Conservation (phyloP, 2,888 invertebrate species). For the Eucera pruinosa region DNA sequence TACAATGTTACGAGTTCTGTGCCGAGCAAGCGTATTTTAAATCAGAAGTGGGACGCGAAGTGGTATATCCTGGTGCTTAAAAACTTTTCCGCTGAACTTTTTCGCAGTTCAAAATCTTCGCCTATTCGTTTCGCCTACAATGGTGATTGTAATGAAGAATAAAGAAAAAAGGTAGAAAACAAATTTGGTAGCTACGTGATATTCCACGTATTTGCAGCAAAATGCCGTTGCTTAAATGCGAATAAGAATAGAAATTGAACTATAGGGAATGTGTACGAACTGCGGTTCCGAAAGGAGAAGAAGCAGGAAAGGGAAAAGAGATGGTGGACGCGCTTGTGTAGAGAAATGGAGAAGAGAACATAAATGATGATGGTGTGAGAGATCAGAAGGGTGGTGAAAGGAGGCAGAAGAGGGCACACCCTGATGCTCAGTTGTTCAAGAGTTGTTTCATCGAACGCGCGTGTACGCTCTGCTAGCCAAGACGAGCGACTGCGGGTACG, state of each 20-base stretch:
- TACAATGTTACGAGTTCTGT: conserved; percentile 1
- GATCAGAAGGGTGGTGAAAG: conserved; percentile 36
- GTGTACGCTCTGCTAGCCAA: conserved; percentile 76
- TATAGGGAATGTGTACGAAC: background rate
- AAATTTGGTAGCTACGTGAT: background rate
- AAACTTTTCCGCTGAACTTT: conserved; percentile 13
- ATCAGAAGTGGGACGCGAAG: conserved; percentile 27
- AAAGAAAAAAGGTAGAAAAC: background rate
- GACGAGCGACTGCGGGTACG: conserved; percentile 74
- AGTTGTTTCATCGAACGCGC: conserved; percentile 77
- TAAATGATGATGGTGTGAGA: conserved; percentile 51
- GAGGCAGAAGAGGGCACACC: conserved; percentile 45
- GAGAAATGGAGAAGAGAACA: conserved; percentile 29
- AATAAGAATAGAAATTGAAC: conserved; percentile 2
- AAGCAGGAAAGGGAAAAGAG: background rate
- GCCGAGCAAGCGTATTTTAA: conserved; percentile 4
- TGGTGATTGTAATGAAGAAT: background rate
- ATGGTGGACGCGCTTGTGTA: background rate
- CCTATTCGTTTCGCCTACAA: background rate
- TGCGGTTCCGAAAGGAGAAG: conserved; percentile 6
- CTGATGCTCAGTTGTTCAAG: conserved; percentile 70
- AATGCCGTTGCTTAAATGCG: conserved; percentile 8
- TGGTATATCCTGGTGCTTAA: background rate
- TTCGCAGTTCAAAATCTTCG: conserved; percentile 15
- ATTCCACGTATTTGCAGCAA: background rate